These are phyloP conservation scores for Eclectus roratus DNA, from an alignment of 2,113 vertebrate species.

Conservation along the genomic window DNA sequence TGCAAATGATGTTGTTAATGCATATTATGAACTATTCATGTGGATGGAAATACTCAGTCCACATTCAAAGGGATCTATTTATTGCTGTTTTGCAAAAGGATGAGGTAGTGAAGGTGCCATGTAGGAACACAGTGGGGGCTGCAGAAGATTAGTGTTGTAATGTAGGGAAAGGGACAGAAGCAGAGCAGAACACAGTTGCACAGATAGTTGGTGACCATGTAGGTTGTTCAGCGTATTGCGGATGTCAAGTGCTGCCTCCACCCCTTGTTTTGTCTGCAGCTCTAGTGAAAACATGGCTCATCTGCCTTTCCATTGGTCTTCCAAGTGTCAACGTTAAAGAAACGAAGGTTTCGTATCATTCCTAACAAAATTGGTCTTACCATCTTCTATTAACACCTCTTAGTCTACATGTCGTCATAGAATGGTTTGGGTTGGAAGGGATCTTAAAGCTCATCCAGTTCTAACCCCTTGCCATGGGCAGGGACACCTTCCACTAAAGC, in stretches of 20 bases:
- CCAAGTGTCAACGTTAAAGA: not conserved
- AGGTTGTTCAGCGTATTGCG: not conserved
- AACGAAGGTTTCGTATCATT: not conserved
- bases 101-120: not conserved
- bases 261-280: not conserved
- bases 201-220: not conserved
- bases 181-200: not conserved
- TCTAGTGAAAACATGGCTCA: not conserved
- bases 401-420: not conserved
- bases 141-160: not conserved
- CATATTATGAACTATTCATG: rapidly evolving
- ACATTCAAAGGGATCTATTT: not conserved
- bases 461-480: not conserved
- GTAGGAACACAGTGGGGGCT: not conserved
- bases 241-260: not conserved
- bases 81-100: not conserved
- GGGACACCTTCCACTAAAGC: not conserved
- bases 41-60: not conserved
- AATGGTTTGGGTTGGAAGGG: not conserved
- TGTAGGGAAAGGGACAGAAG: not conserved
- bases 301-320: not conserved
- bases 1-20: not conserved
- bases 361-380: not conserved
- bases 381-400: not conserved
- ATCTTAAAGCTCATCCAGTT: not conserved